Conservation (phyloP, 2,888 invertebrate genomes). For the Melanotus villosus region DNA sequence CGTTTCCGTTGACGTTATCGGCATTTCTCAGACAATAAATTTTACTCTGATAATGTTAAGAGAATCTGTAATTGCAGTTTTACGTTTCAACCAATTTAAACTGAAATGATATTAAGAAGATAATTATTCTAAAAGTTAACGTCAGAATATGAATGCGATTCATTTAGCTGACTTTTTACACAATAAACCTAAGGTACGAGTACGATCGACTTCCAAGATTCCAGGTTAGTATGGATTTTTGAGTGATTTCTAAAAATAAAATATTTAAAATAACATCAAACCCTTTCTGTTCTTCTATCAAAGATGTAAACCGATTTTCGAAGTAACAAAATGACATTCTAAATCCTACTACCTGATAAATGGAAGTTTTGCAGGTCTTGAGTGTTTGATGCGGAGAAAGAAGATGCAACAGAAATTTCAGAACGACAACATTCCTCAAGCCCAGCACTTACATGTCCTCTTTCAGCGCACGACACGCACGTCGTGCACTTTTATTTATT, state of each 20-base stretch:
- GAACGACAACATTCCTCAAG: slow-evolving; percentile 24
- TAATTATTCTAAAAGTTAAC: too few species aligned
- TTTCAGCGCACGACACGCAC: slow-evolving; percentile 36
- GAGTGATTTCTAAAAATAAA: too few species aligned
- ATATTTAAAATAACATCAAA: neutral
- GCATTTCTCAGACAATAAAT: slow-evolving; percentile 17
- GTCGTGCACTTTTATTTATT: slow-evolving; percentile 44
- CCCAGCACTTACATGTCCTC: slow-evolving; percentile 34
- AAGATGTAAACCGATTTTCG: neutral
- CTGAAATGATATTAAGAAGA: too few species aligned
- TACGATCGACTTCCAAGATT: too few species aligned
- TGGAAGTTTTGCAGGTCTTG: neutral
- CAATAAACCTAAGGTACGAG: too few species aligned
- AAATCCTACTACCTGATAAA: neutral
- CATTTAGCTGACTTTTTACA: too few species aligned
- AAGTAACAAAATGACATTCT: slow-evolving; percentile 5
- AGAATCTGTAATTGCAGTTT: slow-evolving; percentile 11
- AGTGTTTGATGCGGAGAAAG: neutral
- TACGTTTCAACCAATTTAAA: neutral
- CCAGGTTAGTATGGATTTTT: too few species aligned
- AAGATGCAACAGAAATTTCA: slow-evolving; percentile 29
- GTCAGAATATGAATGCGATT: too few species aligned
- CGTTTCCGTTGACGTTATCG: slow-evolving; percentile 29
- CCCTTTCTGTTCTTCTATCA: neutral
- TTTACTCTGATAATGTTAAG: slow-evolving; percentile 8